These are phyloP conservation scores for Ips typographus DNA, from an alignment of 1,140 invertebrate genomes.

Conservation along the genomic window DNA sequence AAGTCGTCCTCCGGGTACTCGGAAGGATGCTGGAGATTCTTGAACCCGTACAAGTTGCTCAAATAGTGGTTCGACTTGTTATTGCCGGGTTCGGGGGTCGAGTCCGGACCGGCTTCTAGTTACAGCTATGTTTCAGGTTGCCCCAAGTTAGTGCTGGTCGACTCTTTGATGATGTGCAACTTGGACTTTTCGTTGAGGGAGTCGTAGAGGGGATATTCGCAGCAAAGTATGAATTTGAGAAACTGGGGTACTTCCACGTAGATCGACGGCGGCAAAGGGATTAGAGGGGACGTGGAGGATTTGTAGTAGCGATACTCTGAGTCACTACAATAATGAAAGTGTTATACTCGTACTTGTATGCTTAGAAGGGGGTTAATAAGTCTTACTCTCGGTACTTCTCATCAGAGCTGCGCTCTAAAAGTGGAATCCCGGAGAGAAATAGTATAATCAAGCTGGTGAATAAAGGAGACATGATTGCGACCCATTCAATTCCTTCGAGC, in stretches of 20 bases:
- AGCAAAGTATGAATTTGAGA: slow-evolving; percentile 80
- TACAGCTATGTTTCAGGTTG: slow-evolving; percentile 73
- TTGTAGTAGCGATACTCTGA: slow-evolving; percentile 85
- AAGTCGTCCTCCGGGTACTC: slow-evolving; percentile 14
- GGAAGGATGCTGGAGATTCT: slow-evolving; percentile 19
- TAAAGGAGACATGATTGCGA: slow-evolving; percentile 82
- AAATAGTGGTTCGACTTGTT: slow-evolving; percentile 9
- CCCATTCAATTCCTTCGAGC: slow-evolving; percentile 77
- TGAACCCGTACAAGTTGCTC: slow-evolving; percentile 24
- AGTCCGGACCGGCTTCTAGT: slow-evolving; percentile 56
- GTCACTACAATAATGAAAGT: slow-evolving; percentile 60
- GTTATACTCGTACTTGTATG: neutral
- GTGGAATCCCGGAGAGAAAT: slow-evolving; percentile 83
- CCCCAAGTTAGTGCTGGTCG: slow-evolving; percentile 70
- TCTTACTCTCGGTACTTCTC: slow-evolving; percentile 83
- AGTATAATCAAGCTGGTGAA: slow-evolving; percentile 87
- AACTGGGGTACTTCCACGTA: slow-evolving; percentile 80
- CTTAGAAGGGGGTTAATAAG: neutral
- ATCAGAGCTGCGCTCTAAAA: slow-evolving; percentile 82
- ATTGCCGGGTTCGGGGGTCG: slow-evolving; percentile 29
- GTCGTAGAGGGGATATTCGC: slow-evolving; percentile 85
- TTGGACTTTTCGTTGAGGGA: slow-evolving; percentile 68
- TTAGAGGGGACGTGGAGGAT: slow-evolving; percentile 79
- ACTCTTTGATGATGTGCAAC: slow-evolving; percentile 68
- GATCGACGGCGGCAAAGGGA: slow-evolving; percentile 80